A percentile compares a stretch with the other conserved stretches of the same genome.
Conservation (phyloP, 2,888 invertebrate species). For the Ceriagrion tenellum region DNA sequence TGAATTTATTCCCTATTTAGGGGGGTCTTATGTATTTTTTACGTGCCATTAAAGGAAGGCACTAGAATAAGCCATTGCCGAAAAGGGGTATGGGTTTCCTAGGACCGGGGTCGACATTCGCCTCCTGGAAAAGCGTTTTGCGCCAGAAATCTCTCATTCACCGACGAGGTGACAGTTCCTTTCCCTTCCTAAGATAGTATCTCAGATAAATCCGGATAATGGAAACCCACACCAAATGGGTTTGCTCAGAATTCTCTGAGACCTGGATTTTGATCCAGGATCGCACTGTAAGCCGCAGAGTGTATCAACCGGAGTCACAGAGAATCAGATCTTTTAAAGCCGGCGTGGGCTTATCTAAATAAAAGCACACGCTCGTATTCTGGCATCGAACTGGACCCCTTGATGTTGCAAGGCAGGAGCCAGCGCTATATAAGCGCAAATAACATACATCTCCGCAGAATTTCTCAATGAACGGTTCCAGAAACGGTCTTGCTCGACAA, state of each 20-base stretch:
- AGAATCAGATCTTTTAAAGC: background rate
- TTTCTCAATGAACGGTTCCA: too few species aligned
- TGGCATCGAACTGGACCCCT: too few species aligned
- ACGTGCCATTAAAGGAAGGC: too few species aligned
- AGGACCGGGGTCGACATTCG: background rate
- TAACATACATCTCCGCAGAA: too few species aligned
- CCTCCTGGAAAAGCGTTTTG: background rate
- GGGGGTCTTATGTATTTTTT: too few species aligned
- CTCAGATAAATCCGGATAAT: background rate
- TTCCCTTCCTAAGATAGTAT: background rate
- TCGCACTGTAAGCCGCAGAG: background rate
- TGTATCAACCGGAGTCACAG: background rate
- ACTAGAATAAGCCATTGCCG: background rate
- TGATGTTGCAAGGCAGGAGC: too few species aligned
- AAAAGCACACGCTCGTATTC: too few species aligned
- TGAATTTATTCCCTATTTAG: too few species aligned
- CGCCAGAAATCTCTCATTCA: background rate
- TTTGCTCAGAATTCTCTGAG: background rate
- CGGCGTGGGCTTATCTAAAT: too few species aligned
- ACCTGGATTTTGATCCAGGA: background rate
- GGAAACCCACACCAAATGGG: background rate
- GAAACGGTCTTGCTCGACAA: too few species aligned
- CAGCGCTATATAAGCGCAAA: too few species aligned
- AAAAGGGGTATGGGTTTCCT: background rate
- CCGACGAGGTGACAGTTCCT: background rate